Evolutionary conservation across 1,140 invertebrate genomes (phyloP).

Genomic region (Sycophaga agraensis): DNA sequence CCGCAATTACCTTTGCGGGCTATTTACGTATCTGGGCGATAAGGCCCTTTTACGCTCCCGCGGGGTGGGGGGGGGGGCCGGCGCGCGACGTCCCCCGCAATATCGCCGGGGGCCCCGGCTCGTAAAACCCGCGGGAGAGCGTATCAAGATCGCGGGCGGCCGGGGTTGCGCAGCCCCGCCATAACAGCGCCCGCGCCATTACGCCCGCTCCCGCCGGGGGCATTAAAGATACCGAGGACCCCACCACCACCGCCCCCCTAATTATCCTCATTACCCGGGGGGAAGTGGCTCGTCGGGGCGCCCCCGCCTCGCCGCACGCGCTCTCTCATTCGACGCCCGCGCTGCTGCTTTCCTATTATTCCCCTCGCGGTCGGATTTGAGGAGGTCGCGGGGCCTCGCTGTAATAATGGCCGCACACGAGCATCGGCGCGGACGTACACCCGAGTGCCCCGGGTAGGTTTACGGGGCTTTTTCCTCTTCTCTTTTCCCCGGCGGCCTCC

Average conservation of each 20-base stretch:
- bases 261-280: constrained; percentile 50
- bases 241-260: constrained; percentile 28
- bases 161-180: constrained; percentile 46
- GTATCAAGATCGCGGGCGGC: constrained; percentile 52
- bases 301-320: too few species aligned
- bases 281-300: too few species aligned
- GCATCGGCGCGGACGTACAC: not conserved
- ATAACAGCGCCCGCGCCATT: constrained; percentile 34
- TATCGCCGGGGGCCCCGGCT: not conserved
- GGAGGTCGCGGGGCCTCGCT: not conserved
- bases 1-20: not conserved
- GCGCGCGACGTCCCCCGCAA: too few species aligned
- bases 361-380: not conserved
- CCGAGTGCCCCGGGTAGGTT: constrained; percentile 2
- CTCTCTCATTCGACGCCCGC: not conserved
- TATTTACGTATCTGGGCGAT: too few species aligned
- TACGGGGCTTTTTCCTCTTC: constrained; percentile 5
- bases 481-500: not conserved
- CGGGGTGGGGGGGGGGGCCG: too few species aligned
- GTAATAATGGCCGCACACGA: constrained; percentile 12
- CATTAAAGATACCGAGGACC: constrained; percentile 48
- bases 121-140: constrained; percentile 17
- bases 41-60: too few species aligned
- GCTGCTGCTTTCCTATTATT: not conserved
- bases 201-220: constrained; percentile 35